phyloP scores from a whole-genome alignment of 2,113 vertebrate species.

The Sceloporus tristichus region DNA sequence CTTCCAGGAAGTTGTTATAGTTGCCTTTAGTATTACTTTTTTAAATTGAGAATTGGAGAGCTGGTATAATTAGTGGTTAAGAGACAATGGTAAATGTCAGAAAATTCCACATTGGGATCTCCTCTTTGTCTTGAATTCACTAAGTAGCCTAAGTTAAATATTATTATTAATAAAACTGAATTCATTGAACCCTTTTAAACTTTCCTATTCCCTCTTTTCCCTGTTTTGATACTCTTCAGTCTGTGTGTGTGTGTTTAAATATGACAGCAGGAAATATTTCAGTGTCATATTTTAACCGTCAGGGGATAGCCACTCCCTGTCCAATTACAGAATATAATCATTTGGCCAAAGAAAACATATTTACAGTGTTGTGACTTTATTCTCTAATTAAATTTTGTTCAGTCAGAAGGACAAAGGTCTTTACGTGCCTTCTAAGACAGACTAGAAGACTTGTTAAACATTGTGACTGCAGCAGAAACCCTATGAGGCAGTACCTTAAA shows the following conservation, averaged over 20 bases:
- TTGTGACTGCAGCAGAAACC: neutral
- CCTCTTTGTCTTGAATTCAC: neutral
- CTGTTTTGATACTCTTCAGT: neutral
- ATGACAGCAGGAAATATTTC: neutral
- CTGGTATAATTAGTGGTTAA: neutral
- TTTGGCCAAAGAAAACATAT: neutral
- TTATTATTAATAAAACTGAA: neutral
- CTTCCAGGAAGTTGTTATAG: neutral
- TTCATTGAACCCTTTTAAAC: neutral
- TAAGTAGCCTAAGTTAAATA: neutral
- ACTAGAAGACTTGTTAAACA: neutral
- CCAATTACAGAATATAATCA: neutral
- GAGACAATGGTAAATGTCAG: too few species aligned
- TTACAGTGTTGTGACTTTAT: neutral
- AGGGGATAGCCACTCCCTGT: neutral
- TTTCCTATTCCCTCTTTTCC: neutral
- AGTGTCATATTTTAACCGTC: neutral
- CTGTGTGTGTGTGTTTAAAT: neutral
- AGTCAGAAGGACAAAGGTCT: neutral
- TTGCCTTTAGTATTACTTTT: neutral
- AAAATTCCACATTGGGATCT: neutral
- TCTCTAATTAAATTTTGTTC: neutral
- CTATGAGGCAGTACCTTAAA: neutral
- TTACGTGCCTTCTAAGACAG: neutral
- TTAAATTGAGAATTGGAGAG: neutral